Conservation (phyloP, 2,113 vertebrate species). For the Ictidomys tridecemlineatus region DNA sequence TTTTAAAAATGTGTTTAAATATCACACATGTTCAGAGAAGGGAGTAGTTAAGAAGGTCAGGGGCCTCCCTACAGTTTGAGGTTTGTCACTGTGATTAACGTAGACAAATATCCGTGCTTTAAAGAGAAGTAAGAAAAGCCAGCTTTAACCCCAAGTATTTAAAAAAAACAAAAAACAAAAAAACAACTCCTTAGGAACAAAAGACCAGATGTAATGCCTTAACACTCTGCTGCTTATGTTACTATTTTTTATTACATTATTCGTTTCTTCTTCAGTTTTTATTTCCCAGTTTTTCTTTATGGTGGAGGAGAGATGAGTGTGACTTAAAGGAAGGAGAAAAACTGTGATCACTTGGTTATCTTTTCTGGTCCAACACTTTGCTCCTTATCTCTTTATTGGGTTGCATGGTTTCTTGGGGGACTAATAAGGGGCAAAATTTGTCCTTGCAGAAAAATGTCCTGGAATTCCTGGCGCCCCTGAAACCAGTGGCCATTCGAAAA, state of each 20-base stretch:
- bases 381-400: fast-evolving
- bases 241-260: not conserved
- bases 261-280: not conserved
- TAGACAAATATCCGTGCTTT: fast-evolving
- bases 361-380: not conserved
- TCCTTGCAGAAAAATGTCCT: conserved; percentile 91
- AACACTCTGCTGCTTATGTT: too few species aligned
- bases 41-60: not conserved
- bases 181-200: not conserved
- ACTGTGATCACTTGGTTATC: fast-evolving
- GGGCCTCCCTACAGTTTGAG: too few species aligned
- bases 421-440: not conserved
- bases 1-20: not conserved
- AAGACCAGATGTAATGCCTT: not conserved
- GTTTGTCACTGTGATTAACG: too few species aligned
- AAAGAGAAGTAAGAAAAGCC: not conserved
- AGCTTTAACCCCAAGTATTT: too few species aligned
- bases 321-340: not conserved
- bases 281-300: not conserved
- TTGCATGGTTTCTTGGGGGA: too few species aligned
- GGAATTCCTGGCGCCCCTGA: conserved; percentile 95
- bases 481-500: conserved; percentile 93
- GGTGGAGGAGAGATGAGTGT: not conserved
- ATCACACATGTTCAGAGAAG: not conserved
- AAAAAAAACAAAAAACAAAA: too few species aligned